Evolutionary conservation across 1,140 invertebrate species (phyloP).

Genomic region (Tribolium castaneum): DNA sequence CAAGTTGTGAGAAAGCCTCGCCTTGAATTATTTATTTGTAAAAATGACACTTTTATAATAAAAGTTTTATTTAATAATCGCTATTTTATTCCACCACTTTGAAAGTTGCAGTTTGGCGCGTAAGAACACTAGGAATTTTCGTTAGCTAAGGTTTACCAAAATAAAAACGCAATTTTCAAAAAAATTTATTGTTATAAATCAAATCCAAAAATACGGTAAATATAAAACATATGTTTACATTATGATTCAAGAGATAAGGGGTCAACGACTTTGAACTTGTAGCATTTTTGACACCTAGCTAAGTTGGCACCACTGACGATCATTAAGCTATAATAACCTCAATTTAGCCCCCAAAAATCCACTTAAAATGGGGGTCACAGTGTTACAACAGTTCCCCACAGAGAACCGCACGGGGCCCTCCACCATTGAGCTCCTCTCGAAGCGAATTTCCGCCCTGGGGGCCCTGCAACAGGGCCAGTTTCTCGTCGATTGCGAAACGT

Average conservation of each 20-base stretch:
- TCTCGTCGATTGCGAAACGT: conserved; percentile 95
- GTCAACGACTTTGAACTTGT: background rate
- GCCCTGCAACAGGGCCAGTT: conserved; percentile 90
- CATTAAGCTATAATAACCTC: background rate
- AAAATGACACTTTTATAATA: conserved; percentile 24
- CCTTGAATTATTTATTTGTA: conserved; percentile 29
- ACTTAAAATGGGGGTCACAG: conserved; percentile 60
- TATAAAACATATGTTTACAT: too few species aligned
- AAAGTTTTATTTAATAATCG: background rate
- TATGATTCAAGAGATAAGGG: background rate
- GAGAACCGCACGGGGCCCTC: conserved; percentile 88
- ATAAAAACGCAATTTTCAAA: background rate
- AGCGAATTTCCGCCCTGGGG: conserved; percentile 85
- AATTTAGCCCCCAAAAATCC: background rate
- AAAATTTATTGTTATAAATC: background rate
- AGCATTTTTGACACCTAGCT: background rate
- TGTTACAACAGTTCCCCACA: conserved; percentile 83
- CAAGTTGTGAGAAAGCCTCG: conserved; percentile 7
- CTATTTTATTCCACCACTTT: too few species aligned
- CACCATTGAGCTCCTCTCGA: conserved; percentile 87
- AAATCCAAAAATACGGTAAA: too few species aligned
- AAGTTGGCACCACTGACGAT: background rate
- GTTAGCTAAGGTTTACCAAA: background rate
- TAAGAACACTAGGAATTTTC: too few species aligned
- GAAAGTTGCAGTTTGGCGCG: too few species aligned